Conservation (phyloP, 1,140 invertebrate genomes). For the Gyrodactylus salaris region DNA sequence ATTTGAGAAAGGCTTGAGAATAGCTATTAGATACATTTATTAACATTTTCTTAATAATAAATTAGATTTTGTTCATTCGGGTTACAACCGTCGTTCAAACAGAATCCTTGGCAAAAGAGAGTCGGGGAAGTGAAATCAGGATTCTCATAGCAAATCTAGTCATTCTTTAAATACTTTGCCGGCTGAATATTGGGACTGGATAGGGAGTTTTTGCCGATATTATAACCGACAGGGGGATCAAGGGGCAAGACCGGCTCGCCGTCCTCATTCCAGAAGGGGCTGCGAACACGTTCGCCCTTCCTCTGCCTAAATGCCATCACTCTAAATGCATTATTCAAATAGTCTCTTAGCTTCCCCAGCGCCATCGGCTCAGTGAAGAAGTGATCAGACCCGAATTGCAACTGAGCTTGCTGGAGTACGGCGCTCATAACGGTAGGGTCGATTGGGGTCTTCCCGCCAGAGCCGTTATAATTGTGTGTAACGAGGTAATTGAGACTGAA, state of each 20-base stretch:
- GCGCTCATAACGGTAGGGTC: neutral
- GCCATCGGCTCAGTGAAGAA: neutral
- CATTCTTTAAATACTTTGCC: neutral
- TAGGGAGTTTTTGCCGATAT: neutral
- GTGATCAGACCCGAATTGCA: neutral
- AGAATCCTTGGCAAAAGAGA: neutral
- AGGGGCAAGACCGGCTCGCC: neutral
- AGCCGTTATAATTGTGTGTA: conserved; percentile 3
- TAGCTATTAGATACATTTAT: neutral
- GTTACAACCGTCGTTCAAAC: neutral
- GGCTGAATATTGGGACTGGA: neutral
- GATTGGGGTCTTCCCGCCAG: neutral
- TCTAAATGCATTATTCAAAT: conserved; percentile 5
- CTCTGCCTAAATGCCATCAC: neutral
- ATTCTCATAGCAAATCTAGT: neutral
- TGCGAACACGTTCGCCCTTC: neutral
- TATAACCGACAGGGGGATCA: conserved; percentile 1
- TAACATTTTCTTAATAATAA: neutral
- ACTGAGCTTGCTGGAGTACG: neutral
- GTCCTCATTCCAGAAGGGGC: conserved; percentile 2
- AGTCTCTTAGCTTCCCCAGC: neutral
- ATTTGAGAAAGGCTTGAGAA: too few relatives aligned
- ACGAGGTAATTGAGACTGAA: neutral
- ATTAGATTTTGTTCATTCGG: neutral
- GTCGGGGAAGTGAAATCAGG: too few relatives aligned